A percentile compares a stretch with the other conserved stretches of the same genome.
phyloP scores from a whole-genome alignment of 2,797 vertebrate genomes.

The Tinamus major region DNA sequence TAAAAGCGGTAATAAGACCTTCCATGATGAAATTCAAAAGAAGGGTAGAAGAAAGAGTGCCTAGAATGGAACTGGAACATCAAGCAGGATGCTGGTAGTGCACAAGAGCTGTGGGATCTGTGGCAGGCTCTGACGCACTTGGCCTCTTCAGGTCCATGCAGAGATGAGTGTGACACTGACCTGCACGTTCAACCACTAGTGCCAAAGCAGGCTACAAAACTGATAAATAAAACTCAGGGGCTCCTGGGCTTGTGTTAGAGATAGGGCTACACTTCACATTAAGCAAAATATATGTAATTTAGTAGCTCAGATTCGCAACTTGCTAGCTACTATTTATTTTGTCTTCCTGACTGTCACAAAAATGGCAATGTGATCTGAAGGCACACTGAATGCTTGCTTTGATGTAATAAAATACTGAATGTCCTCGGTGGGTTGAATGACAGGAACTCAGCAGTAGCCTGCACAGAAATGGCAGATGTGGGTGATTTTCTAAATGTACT shows the following conservation, averaged over 20 bases:
- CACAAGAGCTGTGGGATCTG: not conserved
- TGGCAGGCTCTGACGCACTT: not conserved
- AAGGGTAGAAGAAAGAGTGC: not conserved
- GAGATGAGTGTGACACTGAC: too few relatives aligned
- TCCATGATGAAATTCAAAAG: not conserved
- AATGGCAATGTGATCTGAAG: not conserved
- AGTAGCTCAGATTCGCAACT: not conserved
- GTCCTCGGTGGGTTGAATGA: not conserved
- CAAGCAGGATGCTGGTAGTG: too few relatives aligned
- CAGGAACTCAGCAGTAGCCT: not conserved
- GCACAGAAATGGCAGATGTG: not conserved
- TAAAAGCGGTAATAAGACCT: not conserved
- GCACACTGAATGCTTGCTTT: not conserved
- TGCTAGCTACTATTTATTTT: slow-evolving; percentile 1
- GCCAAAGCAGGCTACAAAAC: not conserved
- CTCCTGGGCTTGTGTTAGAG: not conserved
- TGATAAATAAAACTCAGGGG: not conserved
- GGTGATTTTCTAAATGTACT: not conserved
- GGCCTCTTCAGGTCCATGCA: not conserved
- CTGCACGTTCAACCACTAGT: not conserved
- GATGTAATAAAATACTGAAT: not conserved
- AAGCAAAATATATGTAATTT: not conserved
- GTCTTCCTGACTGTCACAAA: not conserved
- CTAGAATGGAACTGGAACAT: too few relatives aligned
- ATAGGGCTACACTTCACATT: not conserved